These are phyloP conservation scores for Melitaea athalia DNA, from an alignment of 2,888 invertebrate genomes.

Conservation along the genomic window DNA sequence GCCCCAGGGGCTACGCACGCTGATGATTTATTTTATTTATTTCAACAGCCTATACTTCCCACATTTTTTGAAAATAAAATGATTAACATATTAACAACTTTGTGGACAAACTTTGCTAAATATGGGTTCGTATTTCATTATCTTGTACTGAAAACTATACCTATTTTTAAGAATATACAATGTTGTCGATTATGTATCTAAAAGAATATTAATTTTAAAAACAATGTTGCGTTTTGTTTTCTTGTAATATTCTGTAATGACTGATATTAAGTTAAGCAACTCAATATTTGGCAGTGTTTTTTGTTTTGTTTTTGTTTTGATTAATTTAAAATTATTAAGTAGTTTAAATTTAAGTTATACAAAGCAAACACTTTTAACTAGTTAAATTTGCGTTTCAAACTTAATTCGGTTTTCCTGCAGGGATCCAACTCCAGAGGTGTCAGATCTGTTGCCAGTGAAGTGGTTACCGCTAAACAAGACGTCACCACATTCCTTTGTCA, in stretches of 20 bases:
- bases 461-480: conserved; percentile 54
- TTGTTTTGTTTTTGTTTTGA: no score
- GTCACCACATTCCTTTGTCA: conserved; percentile 51
- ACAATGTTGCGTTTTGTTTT: no score
- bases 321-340: no score
- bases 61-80: conserved; percentile 49
- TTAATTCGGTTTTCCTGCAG: conserved; percentile 46
- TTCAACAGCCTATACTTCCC: conserved; percentile 52
- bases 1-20: conserved; percentile 62
- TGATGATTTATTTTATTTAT: conserved; percentile 68
- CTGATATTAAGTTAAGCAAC: no score
- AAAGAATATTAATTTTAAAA: no score
- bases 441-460: conserved; percentile 51
- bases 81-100: conserved; percentile 56
- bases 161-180: not conserved
- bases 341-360: no score
- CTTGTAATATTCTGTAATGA: no score
- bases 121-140: conserved; percentile 46
- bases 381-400: no score
- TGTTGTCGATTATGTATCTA: conserved; percentile 32
- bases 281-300: no score
- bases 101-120: conserved; percentile 72
- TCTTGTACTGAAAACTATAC: not conserved
- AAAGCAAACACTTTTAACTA: no score
- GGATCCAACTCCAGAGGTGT: conserved; percentile 59